Conservation (phyloP, 1,140 invertebrate species). For the Platorchestia sp. region DNA sequence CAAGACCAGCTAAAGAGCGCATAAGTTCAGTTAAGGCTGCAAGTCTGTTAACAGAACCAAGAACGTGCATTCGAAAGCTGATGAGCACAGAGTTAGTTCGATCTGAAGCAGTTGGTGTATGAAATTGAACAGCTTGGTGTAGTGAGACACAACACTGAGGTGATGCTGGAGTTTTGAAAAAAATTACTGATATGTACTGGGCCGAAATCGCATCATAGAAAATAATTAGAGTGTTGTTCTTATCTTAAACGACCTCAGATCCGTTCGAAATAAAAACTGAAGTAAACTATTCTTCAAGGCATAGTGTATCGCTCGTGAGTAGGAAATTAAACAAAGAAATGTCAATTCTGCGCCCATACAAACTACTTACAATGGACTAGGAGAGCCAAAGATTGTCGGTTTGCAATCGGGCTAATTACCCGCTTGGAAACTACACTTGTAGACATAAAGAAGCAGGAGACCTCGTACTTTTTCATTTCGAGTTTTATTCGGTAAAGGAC, state of each 20-base stretch:
- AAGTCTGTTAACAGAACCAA: no score
- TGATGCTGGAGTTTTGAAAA: background rate
- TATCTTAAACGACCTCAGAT: background rate
- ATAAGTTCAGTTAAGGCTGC: no score
- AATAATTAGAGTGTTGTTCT: background rate
- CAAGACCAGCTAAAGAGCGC: no score
- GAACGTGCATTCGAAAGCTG: background rate
- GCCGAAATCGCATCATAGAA: background rate
- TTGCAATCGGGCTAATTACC: background rate
- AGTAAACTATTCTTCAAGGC: background rate
- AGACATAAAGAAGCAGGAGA: background rate
- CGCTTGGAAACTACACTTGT: background rate
- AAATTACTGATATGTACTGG: background rate
- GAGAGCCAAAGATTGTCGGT: background rate
- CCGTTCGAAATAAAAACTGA: background rate
- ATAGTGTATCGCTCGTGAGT: background rate
- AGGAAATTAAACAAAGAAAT: background rate
- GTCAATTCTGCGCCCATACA: background rate
- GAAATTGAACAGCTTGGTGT: background rate
- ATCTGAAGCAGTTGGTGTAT: background rate
- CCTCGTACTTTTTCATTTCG: background rate
- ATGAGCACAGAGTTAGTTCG: background rate
- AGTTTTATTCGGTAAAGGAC: constrained; percentile 15
- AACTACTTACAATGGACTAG: background rate
- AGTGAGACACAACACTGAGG: background rate